Conservation (phyloP, 1,140 invertebrate species). For the Mizuhopecten yessoensis region DNA sequence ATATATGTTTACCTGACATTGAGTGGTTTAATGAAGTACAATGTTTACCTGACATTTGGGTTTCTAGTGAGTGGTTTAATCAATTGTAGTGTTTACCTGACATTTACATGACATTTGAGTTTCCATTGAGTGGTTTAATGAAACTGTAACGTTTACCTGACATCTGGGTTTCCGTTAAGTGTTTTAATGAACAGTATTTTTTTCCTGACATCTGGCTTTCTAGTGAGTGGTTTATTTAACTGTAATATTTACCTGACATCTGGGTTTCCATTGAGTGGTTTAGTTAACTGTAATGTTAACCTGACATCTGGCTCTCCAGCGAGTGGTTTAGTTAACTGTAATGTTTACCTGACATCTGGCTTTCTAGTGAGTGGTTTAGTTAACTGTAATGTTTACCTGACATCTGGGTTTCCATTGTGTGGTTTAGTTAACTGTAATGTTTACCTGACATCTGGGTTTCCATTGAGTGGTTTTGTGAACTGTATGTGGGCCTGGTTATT, state of each 20-base stretch:
- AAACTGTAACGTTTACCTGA: too few species aligned
- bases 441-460: slow-evolving; percentile 85
- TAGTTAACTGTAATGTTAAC: slow-evolving; percentile 89
- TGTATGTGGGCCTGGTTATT: slow-evolving; percentile 89
- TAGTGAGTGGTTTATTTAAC: slow-evolving; percentile 88
- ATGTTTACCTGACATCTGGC: slow-evolving; percentile 85
- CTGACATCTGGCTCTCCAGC: too few species aligned
- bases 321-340: slow-evolving; percentile 87
- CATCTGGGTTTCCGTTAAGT: too few species aligned
- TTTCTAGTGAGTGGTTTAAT: slow-evolving; percentile 88
- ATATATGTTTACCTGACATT: too few species aligned
- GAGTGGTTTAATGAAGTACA: slow-evolving; percentile 87
- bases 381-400: slow-evolving; percentile 84
- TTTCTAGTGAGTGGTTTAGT: slow-evolving; percentile 88
- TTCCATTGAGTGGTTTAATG: slow-evolving; percentile 88
- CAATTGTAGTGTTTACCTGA: slow-evolving; percentile 84
- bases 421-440: slow-evolving; percentile 86
- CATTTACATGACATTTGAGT: slow-evolving; percentile 86
- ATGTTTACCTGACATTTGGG: slow-evolving; percentile 85
- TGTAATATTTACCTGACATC: slow-evolving; percentile 85
- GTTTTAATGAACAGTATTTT: slow-evolving; percentile 86
- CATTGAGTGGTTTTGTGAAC: slow-evolving; percentile 89
- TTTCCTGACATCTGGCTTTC: slow-evolving; percentile 85
- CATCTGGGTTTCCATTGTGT: slow-evolving; percentile 85
- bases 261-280: slow-evolving; percentile 87